These are phyloP conservation scores for Acanthopagrus latus DNA, from an alignment of 2,797 vertebrate species.

Conservation along the genomic window DNA sequence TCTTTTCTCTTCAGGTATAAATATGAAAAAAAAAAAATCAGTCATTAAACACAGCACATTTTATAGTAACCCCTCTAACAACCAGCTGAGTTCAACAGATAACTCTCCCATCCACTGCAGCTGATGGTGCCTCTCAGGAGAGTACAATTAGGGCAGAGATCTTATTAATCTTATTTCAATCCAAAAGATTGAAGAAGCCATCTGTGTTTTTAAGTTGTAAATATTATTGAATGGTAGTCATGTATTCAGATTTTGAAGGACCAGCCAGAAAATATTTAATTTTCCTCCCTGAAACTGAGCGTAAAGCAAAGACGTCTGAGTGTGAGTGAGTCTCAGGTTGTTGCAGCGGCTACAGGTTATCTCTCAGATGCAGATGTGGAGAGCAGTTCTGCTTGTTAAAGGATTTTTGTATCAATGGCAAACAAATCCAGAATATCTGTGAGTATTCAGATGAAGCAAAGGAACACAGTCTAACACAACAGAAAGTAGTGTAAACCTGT, in stretches of 20 bases:
- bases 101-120: conserved; percentile 1
- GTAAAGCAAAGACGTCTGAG: conserved; percentile 15
- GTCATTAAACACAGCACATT: background rate
- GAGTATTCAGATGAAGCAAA: background rate
- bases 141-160: conserved; percentile 20
- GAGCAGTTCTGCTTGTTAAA: background rate
- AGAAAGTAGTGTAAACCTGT: conserved; percentile 23
- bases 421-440: background rate
- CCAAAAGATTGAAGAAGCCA: conserved; percentile 43
- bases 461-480: background rate
- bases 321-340: conserved; percentile 22
- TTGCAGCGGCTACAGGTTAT: conserved; percentile 45
- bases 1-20: background rate
- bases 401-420: background rate
- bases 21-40: too few relatives aligned
- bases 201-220: background rate
- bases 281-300: background rate
- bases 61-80: background rate
- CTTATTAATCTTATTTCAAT: background rate
- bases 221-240: background rate
- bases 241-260: background rate
- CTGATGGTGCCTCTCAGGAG: background rate
- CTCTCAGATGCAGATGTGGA: conserved; percentile 9
- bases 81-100: conserved; percentile 33
- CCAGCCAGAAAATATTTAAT: background rate